Conservation (phyloP, 2,113 vertebrate species). For the Gopherus flavomarginatus region DNA sequence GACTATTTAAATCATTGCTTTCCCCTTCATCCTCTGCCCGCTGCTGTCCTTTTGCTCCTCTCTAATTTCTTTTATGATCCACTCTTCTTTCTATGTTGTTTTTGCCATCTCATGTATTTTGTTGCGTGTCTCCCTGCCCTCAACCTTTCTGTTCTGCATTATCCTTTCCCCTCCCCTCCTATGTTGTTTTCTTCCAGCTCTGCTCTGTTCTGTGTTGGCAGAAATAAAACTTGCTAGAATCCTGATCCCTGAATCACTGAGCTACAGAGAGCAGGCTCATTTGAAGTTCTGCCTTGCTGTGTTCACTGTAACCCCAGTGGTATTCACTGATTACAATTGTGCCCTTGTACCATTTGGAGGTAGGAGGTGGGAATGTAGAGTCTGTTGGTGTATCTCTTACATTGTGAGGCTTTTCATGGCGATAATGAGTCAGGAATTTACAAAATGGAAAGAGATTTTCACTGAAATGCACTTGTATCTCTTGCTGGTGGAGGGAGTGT, state of each 20-base stretch:
- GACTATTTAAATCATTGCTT: not conserved
- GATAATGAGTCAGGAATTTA: not conserved
- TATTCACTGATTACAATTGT: not conserved
- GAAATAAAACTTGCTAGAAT: not conserved
- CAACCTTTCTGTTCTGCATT: not conserved
- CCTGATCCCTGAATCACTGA: not conserved
- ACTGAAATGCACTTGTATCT: not conserved
- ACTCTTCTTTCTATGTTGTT: not conserved
- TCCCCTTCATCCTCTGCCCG: not conserved
- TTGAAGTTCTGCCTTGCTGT: slow-evolving; percentile 6
- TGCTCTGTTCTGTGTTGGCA: not conserved
- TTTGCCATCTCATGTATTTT: not conserved
- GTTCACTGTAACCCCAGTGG: not conserved
- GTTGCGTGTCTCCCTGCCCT: not conserved
- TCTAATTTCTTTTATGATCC: not conserved
- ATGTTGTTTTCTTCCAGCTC: not conserved
- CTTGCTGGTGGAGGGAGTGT: not conserved
- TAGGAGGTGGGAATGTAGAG: not conserved
- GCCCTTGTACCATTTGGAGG: not conserved
- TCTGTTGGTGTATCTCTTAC: not conserved
- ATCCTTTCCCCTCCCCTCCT: not conserved
- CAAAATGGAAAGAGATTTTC: not conserved
- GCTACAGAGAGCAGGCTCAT: not conserved
- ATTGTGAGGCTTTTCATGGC: not conserved
- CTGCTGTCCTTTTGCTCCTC: not conserved